These are phyloP conservation scores for Orthosia gothica DNA, from an alignment of 2,888 invertebrate species.

Conservation along the genomic window DNA sequence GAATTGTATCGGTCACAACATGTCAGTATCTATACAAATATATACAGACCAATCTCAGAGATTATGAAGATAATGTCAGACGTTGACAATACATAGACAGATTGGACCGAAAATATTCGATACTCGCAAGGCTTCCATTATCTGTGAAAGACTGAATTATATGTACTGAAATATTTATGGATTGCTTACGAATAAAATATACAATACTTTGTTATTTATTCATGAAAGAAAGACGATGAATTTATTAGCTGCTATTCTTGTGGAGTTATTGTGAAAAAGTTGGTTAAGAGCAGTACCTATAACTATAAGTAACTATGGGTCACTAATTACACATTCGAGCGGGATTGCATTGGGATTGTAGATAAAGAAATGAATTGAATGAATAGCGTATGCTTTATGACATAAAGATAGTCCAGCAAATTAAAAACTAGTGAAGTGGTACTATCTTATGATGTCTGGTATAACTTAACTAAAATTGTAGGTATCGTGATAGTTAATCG, in stretches of 20 bases:
- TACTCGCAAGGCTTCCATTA: constrained; percentile 48
- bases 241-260: constrained; percentile 23
- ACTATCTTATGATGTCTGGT: too few relatives aligned
- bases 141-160: constrained; percentile 46
- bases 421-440: too few relatives aligned
- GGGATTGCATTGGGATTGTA: too few relatives aligned
- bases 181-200: constrained; percentile 49
- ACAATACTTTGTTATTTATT: constrained; percentile 46
- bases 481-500: too few relatives aligned
- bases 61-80: constrained; percentile 55
- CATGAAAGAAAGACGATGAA: constrained; percentile 37
- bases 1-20: constrained; percentile 58
- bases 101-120: constrained; percentile 41
- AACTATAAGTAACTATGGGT: too few relatives aligned
- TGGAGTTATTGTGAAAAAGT: constrained; percentile 13
- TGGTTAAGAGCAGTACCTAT: neutral
- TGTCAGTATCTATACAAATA: constrained; percentile 21
- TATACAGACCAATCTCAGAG: constrained; percentile 50
- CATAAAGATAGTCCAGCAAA: too few relatives aligned
- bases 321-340: too few relatives aligned
- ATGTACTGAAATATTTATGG: constrained; percentile 57
- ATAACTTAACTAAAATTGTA: too few relatives aligned
- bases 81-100: constrained; percentile 57
- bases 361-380: too few relatives aligned
- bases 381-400: too few relatives aligned